Base-by-base conservation (phyloP, 2,113 vertebrate species). In the Rhinoderma darwinii region DNA sequence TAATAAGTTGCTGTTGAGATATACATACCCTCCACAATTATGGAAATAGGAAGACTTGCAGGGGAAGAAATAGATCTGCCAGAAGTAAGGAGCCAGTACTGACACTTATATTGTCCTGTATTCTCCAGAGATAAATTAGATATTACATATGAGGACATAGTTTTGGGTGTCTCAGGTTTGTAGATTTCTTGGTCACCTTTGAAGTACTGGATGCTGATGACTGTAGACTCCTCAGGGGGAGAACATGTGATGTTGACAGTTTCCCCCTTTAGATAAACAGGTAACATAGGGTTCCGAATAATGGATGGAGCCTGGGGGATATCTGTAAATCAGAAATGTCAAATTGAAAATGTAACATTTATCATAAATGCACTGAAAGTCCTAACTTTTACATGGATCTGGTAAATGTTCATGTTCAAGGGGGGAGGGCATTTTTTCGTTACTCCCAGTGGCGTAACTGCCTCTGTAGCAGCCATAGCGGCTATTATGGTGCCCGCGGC, bases 41-140 rank as follows among this genome's bases (percentile, higher is more conserved):
- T 66, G 22, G n/a, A 25, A 43, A 44, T 1, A 82, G 80, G 63
- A 10, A 14, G 4, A 47, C 61, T 56, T n/a, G 9, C 32, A 22
- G 8, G 27, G 27, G 80, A 68, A 68, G n/a, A 25, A 68, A 82
- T 68, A 5, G 44, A 6, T 82, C 80, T 82, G 15, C 37, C 41
- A 68, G 18, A 66, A 17, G 27, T 18, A 43, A 27, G 68, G 5
- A 32, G 17, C 25, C 25, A 44, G 18, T 68, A 82, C 27, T 63
- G 39, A 63, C 59, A 68, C 30, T 59, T 47, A 41, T 82, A 82
- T 25, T 5, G 32, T 68, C 80, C 80, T 32, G 25, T 68, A 32
- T n/a, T 32, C 15, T 68, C 80, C 25, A 41, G 32, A 32, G 50
- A 79, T 35, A 54, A 66, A 27, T 43, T 68, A 43, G 17, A 20